Conservation (phyloP, 2,888 invertebrate species). For the Lypha dubia region DNA sequence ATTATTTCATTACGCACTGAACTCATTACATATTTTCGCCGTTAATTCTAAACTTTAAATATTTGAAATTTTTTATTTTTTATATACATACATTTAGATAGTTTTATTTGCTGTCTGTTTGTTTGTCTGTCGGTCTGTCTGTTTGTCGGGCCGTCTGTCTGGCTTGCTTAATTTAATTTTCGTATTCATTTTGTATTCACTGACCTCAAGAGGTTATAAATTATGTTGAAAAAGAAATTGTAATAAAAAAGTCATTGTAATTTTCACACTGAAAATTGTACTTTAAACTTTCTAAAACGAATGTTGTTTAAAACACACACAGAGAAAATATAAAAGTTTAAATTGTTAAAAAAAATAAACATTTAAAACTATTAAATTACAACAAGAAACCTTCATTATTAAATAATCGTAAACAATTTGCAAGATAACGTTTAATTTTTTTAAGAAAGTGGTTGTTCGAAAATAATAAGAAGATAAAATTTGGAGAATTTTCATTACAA, state of each 20-base stretch:
- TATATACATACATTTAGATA: too few relatives aligned
- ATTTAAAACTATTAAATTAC: conserved; percentile 13
- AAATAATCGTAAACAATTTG: conserved; percentile 30
- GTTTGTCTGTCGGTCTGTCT: not conserved
- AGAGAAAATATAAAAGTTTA: conserved; percentile 36
- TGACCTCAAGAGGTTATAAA: conserved; percentile 32
- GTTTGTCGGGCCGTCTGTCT: not conserved
- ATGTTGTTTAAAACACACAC: not conserved
- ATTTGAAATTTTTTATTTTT: too few relatives aligned
- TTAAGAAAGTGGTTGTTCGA: not conserved
- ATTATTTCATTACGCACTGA: too few relatives aligned
- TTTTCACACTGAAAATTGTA: conserved; percentile 57
- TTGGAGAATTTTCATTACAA: not conserved
- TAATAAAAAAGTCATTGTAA: conserved; percentile 59
- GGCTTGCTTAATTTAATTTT: conserved; percentile 1
- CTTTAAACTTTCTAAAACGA: conserved; percentile 60
- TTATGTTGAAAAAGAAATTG: conserved; percentile 11
- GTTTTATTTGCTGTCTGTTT: not conserved
- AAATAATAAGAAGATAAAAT: not conserved
- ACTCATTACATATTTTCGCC: too few relatives aligned
- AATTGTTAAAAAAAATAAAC: not conserved
- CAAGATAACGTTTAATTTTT: not conserved
- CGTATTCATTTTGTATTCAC: conserved; percentile 14
- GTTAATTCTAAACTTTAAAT: too few relatives aligned
- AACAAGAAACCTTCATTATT: conserved; percentile 18